These are phyloP conservation scores for Phainopepla nitens DNA, from an alignment of 2,113 vertebrate species.

Conservation along the genomic window DNA sequence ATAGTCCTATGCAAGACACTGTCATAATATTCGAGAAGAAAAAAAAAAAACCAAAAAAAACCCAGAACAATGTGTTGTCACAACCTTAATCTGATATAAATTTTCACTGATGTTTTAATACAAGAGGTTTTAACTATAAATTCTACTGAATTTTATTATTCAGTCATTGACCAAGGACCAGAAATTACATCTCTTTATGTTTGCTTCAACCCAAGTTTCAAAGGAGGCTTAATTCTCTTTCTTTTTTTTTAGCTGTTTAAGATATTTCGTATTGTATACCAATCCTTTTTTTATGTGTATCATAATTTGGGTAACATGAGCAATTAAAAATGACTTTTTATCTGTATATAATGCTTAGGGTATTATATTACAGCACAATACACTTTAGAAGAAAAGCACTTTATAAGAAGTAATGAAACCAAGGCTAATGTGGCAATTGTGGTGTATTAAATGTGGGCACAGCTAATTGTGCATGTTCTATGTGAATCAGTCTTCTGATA, in stretches of 20 bases:
- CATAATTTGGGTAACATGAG: neutral
- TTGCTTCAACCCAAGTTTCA: neutral
- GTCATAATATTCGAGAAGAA: neutral
- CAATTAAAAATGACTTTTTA: slow-evolving; percentile 18
- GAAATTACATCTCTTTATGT: neutral
- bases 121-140: neutral
- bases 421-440: slow-evolving; percentile 50
- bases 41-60: neutral
- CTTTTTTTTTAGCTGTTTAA: neutral
- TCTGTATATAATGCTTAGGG: neutral
- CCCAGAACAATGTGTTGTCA: neutral
- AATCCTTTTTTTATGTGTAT: neutral
- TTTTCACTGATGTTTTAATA: neutral
- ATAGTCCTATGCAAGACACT: neutral
- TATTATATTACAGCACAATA: slow-evolving; percentile 27
- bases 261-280: neutral
- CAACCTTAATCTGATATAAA: neutral
- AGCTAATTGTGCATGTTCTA: slow-evolving; percentile 67
- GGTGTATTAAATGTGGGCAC: slow-evolving; percentile 46
- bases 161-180: neutral
- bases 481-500: slow-evolving; percentile 69
- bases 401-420: slow-evolving; percentile 62
- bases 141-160: neutral
- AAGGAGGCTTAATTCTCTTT: neutral
- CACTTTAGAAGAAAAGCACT: slow-evolving; percentile 26